These are phyloP conservation scores for Agonopterix arenella DNA, from an alignment of 2,888 invertebrate genomes.

Conservation along the genomic window DNA sequence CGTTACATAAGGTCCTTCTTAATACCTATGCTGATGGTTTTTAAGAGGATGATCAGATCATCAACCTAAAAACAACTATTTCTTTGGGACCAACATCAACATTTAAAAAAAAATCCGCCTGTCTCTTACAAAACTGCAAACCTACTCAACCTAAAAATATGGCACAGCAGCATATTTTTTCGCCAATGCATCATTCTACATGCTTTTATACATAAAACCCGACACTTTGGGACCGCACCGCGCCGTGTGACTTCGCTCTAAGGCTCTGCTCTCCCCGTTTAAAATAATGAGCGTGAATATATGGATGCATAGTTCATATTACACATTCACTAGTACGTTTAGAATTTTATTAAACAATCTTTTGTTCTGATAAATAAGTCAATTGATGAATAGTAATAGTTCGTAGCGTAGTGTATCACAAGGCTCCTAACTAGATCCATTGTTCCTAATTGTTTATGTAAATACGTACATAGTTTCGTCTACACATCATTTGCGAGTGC, in stretches of 20 bases:
- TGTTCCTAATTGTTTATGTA: constrained; percentile 27
- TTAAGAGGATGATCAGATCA: too few relatives aligned
- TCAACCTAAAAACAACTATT: background rate
- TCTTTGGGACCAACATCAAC: background rate
- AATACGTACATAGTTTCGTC: constrained; percentile 9
- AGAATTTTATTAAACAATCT: background rate
- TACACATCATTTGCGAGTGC: background rate
- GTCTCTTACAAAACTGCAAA: background rate
- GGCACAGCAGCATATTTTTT: too few relatives aligned
- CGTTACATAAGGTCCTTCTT: too few relatives aligned
- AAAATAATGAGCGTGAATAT: too few relatives aligned
- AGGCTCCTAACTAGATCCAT: constrained; percentile 21
- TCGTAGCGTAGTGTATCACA: constrained; percentile 10
- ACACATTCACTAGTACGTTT: background rate
- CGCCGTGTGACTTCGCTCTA: too few relatives aligned
- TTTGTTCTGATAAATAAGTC: background rate
- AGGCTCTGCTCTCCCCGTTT: too few relatives aligned
- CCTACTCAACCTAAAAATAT: too few relatives aligned
- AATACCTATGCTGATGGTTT: too few relatives aligned
- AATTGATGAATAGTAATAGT: background rate
- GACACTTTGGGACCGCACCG: too few relatives aligned
- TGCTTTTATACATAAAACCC: too few relatives aligned
- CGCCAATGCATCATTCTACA: too few relatives aligned
- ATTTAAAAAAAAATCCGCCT: background rate
- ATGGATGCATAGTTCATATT: too few relatives aligned